phyloP scores from a whole-genome alignment of 2,797 vertebrate genomes.

The Sternarchorhynchus goeldii region DNA sequence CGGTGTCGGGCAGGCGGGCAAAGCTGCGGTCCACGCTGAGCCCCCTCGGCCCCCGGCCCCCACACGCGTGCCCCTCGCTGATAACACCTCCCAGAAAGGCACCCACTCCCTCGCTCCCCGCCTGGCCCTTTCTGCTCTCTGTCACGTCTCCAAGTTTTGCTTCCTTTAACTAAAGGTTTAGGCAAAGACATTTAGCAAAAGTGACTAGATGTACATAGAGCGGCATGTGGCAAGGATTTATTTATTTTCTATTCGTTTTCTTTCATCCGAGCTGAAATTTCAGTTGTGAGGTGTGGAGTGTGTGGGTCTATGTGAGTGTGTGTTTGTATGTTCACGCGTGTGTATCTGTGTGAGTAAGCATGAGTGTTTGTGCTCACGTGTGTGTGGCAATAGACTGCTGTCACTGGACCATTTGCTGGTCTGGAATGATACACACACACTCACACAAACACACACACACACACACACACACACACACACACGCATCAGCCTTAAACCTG shows the following conservation, averaged over 20 bases:
- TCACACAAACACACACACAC: too few relatives aligned
- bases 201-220: slow-evolving; percentile 16
- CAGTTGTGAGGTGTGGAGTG: slow-evolving; percentile 1
- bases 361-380: neutral
- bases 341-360: neutral
- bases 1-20: slow-evolving; percentile 27
- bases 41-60: slow-evolving; percentile 19
- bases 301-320: slow-evolving; percentile 24
- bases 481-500: too few relatives aligned
- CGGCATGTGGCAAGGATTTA: neutral
- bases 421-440: neutral
- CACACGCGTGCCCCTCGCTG: slow-evolving; percentile 40
- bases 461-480: too few relatives aligned
- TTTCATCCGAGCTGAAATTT: neutral
- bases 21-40: neutral
- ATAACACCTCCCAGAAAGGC: slow-evolving; percentile 49
- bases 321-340: slow-evolving; percentile 7
- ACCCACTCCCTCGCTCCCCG: slow-evolving; percentile 3
- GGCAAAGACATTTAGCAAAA: slow-evolving; percentile 14
- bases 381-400: slow-evolving; percentile 7
- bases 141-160: slow-evolving; percentile 22
- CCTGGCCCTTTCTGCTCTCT: slow-evolving; percentile 13
- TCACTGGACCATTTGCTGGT: neutral
- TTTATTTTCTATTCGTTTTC: neutral
- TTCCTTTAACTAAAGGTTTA: slow-evolving; percentile 18